phyloP scores from a whole-genome alignment of 2,888 invertebrate species.

The Mesorhabditis belari region DNA sequence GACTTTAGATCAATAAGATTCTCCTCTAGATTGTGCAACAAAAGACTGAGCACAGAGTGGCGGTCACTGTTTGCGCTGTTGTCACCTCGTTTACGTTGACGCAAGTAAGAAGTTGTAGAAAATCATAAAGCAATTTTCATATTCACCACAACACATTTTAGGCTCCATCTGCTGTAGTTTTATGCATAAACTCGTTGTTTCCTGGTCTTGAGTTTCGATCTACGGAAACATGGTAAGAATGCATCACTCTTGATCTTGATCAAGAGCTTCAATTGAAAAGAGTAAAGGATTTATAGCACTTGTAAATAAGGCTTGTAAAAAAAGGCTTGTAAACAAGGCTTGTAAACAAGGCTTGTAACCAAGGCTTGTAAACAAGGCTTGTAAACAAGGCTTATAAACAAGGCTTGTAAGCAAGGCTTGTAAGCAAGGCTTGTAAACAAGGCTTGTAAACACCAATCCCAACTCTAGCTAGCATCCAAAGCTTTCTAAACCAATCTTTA shows the following conservation, averaged over 20 bases:
- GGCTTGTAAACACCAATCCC: too few species aligned
- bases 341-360: too few species aligned
- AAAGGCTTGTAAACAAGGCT: too few species aligned
- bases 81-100: constrained; percentile 47
- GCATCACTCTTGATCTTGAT: too few species aligned
- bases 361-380: too few species aligned
- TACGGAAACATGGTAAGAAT: not conserved
- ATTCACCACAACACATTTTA: too few species aligned
- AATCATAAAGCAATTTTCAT: constrained; percentile 4
- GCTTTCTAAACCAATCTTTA: constrained; percentile 3
- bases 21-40: constrained; percentile 26
- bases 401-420: too few species aligned
- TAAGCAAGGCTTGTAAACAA: too few species aligned
- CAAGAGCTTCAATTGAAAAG: too few species aligned
- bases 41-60: constrained; percentile 40
- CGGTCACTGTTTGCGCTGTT: constrained; percentile 43
- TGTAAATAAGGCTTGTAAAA: too few species aligned
- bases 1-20: not conserved
- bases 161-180: constrained; percentile 34
- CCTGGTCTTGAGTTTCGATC: not conserved
- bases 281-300: too few species aligned
- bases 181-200: constrained; percentile 32
- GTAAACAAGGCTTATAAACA: too few species aligned
- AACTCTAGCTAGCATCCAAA: not conserved
- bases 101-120: constrained; percentile 19